Evolutionary conservation across 2,113 vertebrate species (phyloP).

Genomic region (Notothenia coriiceps): DNA sequence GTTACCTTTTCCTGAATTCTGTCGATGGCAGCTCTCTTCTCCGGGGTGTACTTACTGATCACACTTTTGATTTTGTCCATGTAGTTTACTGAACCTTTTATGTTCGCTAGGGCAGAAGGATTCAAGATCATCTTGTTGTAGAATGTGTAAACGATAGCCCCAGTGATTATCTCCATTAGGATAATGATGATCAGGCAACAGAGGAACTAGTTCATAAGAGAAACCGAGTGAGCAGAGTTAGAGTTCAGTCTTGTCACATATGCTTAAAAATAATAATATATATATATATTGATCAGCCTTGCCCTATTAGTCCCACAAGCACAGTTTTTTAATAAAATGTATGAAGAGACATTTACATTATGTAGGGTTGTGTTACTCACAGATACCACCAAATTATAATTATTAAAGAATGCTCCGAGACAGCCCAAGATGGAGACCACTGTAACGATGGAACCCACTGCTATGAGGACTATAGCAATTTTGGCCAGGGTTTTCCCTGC

Average conservation of each 20-base stretch:
- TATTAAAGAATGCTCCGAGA: slow-evolving; percentile 33
- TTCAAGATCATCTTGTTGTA: slow-evolving; percentile 42
- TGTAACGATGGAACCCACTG: slow-evolving; percentile 29
- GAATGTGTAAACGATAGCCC: slow-evolving; percentile 39
- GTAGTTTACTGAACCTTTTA: slow-evolving; percentile 3
- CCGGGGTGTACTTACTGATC: slow-evolving; percentile 18
- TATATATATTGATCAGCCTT: neutral
- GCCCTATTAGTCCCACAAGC: neutral
- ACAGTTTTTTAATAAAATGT: neutral
- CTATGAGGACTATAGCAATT: slow-evolving; percentile 47
- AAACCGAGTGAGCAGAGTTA: neutral
- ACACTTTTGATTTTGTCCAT: neutral
- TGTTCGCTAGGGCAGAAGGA: slow-evolving; percentile 11
- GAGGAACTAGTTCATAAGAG: slow-evolving; percentile 42
- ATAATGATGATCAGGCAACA: slow-evolving; percentile 57
- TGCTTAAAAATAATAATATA: neutral
- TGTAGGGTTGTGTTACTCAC: slow-evolving; percentile 37
- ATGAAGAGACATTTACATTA: neutral
- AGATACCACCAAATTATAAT: slow-evolving; percentile 9
- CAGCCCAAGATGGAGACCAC: slow-evolving; percentile 41
- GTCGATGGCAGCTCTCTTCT: slow-evolving; percentile 36
- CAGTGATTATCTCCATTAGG: slow-evolving; percentile 40
- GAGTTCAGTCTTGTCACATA: neutral
- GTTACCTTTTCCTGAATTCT: slow-evolving; percentile 64
- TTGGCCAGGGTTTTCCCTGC: slow-evolving; percentile 25